phyloP scores from a whole-genome alignment of 2,113 vertebrate species.

The Reinhardtius hippoglossoides region DNA sequence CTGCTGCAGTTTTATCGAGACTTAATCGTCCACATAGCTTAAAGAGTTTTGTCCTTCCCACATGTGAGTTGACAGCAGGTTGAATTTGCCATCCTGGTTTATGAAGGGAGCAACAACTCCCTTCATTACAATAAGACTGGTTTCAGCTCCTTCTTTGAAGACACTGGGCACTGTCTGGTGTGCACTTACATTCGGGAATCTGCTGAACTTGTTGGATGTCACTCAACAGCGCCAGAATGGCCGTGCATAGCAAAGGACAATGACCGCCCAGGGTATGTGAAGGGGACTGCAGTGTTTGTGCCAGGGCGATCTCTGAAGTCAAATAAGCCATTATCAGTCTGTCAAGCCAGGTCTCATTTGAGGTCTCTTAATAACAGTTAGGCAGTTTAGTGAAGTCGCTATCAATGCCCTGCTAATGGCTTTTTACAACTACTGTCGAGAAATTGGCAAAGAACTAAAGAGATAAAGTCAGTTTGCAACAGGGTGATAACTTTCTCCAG shows the following conservation, averaged over 20 bases:
- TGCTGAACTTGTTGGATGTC: conserved; percentile 81
- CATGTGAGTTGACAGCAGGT: conserved; percentile 67
- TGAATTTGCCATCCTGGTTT: conserved; percentile 62
- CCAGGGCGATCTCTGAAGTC: conserved; percentile 81
- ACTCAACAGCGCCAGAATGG: conserved; percentile 78
- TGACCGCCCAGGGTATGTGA: conserved; percentile 73
- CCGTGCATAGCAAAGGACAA: conserved; percentile 77
- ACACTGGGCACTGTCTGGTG: conserved; percentile 72
- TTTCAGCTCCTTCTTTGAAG: conserved; percentile 71
- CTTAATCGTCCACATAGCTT: conserved; percentile 71
- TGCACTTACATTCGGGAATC: conserved; percentile 72
- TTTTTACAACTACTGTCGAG: conserved; percentile 75
- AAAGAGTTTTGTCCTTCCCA: conserved; percentile 59
- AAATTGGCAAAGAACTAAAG: conserved; percentile 64
- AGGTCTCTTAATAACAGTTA: conserved; percentile 80
- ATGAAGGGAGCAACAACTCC: conserved; percentile 72
- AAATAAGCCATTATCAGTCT: conserved; percentile 84
- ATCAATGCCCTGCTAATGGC: conserved; percentile 65
- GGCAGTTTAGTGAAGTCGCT: conserved; percentile 76
- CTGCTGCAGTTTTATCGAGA: conserved; percentile 60
- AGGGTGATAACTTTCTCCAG: conserved; percentile 29
- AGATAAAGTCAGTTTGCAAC: conserved; percentile 58
- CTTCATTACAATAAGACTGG: conserved; percentile 63
- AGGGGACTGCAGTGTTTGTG: conserved; percentile 72
- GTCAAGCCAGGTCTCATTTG: conserved; percentile 78